Evolutionary conservation across 2,888 invertebrate genomes (phyloP).

Genomic region (Philaethria dido): DNA sequence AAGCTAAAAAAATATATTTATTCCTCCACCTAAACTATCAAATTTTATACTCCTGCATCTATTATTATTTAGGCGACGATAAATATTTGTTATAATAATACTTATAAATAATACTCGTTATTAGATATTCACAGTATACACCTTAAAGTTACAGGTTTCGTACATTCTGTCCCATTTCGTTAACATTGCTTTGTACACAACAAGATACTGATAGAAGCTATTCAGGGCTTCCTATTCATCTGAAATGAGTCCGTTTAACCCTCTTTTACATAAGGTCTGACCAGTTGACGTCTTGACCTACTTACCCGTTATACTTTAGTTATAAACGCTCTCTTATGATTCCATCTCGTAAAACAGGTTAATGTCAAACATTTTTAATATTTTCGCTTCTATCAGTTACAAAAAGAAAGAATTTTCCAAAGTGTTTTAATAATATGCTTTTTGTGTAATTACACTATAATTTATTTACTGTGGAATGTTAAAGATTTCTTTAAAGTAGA

Average conservation of each 20-base stretch:
- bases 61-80: too few species aligned
- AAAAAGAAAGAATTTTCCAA: neutral
- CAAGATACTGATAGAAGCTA: conserved; percentile 28
- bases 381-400: conserved; percentile 8
- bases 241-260: conserved; percentile 38
- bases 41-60: too few species aligned
- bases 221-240: conserved; percentile 32
- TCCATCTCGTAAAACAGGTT: conserved; percentile 34
- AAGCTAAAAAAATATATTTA: neutral
- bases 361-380: conserved; percentile 40
- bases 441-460: neutral
- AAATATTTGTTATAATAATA: too few species aligned
- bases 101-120: neutral
- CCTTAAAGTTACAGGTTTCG: neutral
- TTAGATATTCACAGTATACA: neutral
- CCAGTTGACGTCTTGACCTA: conserved; percentile 45
- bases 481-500: too few species aligned
- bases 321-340: conserved; percentile 35
- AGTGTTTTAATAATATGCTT: neutral
- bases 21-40: too few species aligned
- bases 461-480: neutral
- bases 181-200: conserved; percentile 26
- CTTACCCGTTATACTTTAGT: conserved; percentile 41
- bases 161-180: conserved; percentile 1
- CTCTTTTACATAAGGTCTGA: conserved; percentile 43